A percentile compares a stretch with the other conserved stretches of the same genome.
Evolutionary conservation across 2,888 invertebrate species (phyloP).

Genomic region (Helobdella robusta): DNA sequence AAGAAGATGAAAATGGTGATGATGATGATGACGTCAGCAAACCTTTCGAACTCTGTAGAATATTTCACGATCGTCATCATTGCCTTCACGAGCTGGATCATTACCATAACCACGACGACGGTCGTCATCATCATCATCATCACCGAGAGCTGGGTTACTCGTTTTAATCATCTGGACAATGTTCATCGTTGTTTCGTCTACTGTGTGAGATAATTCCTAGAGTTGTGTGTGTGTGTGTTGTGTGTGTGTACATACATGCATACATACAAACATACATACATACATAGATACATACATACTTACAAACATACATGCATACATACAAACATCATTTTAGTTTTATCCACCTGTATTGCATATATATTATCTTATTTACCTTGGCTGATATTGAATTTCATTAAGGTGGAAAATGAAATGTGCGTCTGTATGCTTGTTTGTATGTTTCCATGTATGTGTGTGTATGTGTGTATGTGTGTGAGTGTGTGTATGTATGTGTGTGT

Average conservation of each 20-base stretch:
- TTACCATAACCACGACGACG: no score
- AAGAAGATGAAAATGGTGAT: no score
- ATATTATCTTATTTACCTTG: not conserved
- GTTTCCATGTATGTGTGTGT: not conserved
- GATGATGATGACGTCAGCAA: no score
- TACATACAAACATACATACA: constrained; percentile 5
- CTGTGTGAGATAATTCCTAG: not conserved
- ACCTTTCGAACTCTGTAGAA: no score
- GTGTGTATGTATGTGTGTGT: not conserved
- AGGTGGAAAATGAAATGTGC: not conserved
- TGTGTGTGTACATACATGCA: not conserved
- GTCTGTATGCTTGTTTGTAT: not conserved
- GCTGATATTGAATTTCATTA: not conserved
- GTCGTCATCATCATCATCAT: no score
- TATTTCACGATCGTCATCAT: no score
- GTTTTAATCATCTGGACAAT: no score
- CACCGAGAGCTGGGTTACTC: no score
- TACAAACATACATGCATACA: constrained; percentile 13
- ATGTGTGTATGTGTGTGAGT: not conserved
- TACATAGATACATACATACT: constrained; percentile 8
- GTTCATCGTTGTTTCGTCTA: not conserved
- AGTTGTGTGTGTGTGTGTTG: not conserved
- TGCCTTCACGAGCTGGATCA: no score
- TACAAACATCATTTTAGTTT: not conserved
- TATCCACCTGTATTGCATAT: not conserved